Conservation (phyloP, 2,888 invertebrate genomes). For the Melolontha melolontha region DNA sequence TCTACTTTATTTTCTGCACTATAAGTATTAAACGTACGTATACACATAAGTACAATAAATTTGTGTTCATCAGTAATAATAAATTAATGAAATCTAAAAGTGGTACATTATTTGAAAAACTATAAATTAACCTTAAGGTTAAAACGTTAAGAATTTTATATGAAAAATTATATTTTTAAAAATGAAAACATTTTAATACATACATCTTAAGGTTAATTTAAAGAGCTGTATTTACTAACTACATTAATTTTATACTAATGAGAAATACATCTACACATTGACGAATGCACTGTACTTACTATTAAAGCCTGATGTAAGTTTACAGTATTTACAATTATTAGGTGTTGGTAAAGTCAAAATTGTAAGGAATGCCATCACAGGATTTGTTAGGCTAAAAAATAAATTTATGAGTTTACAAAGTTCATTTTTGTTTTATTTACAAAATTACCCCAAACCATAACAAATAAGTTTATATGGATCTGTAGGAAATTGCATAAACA, state of each 20-base stretch:
- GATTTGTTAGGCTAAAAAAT: constrained; percentile 58
- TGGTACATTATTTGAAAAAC: too few relatives aligned
- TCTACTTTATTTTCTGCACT: too few relatives aligned
- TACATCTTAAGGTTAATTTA: background rate
- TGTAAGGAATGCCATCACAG: constrained; percentile 73
- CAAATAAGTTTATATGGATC: constrained; percentile 75
- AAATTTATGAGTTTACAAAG: constrained; percentile 29
- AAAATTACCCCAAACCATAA: constrained; percentile 74
- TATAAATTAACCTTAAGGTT: too few relatives aligned
- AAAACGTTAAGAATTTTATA: too few relatives aligned
- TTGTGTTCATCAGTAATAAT: too few relatives aligned
- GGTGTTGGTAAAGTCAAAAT: constrained; percentile 76
- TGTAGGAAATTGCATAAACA: constrained; percentile 79
- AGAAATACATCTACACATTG: background rate
- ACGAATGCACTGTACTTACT: constrained; percentile 24
- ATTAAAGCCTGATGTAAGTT: constrained; percentile 42
- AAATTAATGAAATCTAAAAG: too few relatives aligned
- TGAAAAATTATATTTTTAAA: background rate
- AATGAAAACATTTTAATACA: background rate
- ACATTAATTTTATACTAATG: too few relatives aligned
- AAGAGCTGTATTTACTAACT: too few relatives aligned
- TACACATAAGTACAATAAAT: too few relatives aligned
- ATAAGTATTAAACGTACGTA: too few relatives aligned
- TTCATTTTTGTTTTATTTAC: constrained; percentile 14
- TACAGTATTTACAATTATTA: constrained; percentile 71